Conservation (phyloP, 2,888 invertebrate genomes). For the Spisula solida region DNA sequence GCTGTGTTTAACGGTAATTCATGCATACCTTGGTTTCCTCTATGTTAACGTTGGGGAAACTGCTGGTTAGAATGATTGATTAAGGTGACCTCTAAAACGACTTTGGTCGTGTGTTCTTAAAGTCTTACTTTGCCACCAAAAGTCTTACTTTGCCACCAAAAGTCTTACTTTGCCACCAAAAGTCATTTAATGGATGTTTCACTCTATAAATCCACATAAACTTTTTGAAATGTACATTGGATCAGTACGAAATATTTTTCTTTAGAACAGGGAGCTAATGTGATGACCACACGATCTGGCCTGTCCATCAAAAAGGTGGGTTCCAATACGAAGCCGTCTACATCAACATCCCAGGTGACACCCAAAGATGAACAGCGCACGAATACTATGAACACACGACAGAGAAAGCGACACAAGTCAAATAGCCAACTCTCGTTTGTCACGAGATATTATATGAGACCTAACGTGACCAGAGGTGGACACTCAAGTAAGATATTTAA, state of each 20-base stretch:
- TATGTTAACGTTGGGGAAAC: too few relatives aligned
- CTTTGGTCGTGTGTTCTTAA: too few relatives aligned
- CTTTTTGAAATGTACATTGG: not conserved
- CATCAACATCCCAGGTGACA: conserved; percentile 29
- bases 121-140: too few relatives aligned
- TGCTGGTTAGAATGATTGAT: too few relatives aligned
- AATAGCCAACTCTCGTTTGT: conserved; percentile 80
- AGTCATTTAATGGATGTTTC: too few relatives aligned
- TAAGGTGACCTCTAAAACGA: too few relatives aligned
- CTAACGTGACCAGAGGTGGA: conserved; percentile 57
- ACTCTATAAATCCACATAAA: not conserved
- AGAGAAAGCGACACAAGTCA: conserved; percentile 69
- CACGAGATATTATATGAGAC: conserved; percentile 78
- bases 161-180: too few relatives aligned
- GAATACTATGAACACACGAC: conserved; percentile 31
- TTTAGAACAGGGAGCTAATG: conserved; percentile 77
- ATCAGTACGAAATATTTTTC: conserved; percentile 5
- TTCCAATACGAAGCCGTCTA: conserved; percentile 71
- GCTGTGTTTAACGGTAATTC: too few relatives aligned
- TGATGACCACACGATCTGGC: conserved; percentile 84
- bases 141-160: too few relatives aligned
- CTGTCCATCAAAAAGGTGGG: conserved; percentile 78
- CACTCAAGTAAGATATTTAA: conserved; percentile 23
- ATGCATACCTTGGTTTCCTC: too few relatives aligned
- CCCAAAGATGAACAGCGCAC: conserved; percentile 39